Evolutionary conservation across 2,797 vertebrate species (phyloP).

Genomic region (Cyprinella venusta): DNA sequence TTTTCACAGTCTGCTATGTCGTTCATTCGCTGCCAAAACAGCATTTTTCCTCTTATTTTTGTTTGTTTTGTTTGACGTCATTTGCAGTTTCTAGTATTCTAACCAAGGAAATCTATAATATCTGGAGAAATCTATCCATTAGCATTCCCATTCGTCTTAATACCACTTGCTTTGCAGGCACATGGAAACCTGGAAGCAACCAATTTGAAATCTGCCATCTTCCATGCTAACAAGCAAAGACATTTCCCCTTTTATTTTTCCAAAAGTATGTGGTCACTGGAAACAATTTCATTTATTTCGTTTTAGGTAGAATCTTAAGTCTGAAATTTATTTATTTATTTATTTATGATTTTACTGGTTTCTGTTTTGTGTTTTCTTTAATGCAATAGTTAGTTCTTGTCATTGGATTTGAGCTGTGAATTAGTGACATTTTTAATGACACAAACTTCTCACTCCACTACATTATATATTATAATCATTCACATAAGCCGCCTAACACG

Average conservation of each 20-base stretch:
- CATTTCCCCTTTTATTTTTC: neutral
- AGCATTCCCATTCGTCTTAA: neutral
- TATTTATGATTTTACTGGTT: too few relatives aligned
- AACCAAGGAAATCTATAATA: neutral
- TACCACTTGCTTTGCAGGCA: neutral
- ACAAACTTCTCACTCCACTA: too few relatives aligned
- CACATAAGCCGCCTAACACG: too few relatives aligned
- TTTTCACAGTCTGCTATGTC: neutral
- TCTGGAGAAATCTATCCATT: conserved; percentile 4
- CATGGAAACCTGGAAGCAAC: neutral
- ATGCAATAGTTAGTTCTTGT: too few relatives aligned
- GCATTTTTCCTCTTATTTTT: neutral
- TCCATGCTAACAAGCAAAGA: neutral
- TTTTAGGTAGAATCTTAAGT: neutral
- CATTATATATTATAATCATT: too few relatives aligned
- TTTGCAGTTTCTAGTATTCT: neutral
- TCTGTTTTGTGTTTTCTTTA: too few relatives aligned
- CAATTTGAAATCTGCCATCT: conserved; percentile 11
- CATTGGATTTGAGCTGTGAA: too few relatives aligned
- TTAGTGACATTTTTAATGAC: too few relatives aligned
- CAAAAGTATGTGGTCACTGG: neutral
- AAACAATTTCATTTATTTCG: neutral
- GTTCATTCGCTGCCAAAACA: conserved; percentile 4
- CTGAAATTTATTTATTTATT: neutral
- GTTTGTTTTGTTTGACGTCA: neutral